Evolutionary conservation across 2,797 vertebrate species (phyloP).

Genomic region (Alca torda): DNA sequence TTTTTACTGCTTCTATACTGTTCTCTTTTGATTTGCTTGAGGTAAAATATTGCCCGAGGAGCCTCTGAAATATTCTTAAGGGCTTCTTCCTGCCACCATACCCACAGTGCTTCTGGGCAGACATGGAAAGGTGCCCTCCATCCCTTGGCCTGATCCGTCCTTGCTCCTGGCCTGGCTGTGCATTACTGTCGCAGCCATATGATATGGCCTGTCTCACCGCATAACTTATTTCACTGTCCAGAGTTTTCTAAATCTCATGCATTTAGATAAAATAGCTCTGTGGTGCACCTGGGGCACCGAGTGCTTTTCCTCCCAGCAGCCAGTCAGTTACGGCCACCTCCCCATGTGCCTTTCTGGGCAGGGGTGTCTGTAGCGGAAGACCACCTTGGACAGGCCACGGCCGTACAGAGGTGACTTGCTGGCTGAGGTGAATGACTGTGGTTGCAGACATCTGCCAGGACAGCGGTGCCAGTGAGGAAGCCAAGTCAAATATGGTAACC

Average conservation of each 20-base stretch:
- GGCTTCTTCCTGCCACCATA: fast-evolving
- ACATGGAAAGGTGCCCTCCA: neutral
- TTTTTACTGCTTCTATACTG: neutral
- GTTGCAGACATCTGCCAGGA: neutral
- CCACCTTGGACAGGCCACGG: neutral
- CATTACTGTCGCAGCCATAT: neutral
- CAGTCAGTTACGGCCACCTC: fast-evolving
- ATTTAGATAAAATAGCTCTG: neutral
- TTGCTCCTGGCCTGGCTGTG: neutral
- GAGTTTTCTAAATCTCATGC: neutral
- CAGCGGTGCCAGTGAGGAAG: neutral
- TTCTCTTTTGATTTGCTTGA: neutral
- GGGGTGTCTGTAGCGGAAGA: neutral
- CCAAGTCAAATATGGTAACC: neutral
- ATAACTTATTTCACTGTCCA: neutral
- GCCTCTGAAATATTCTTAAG: neutral
- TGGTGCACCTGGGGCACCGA: neutral
- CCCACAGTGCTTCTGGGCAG: neutral
- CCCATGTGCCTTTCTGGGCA: neutral
- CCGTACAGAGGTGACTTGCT: neutral
- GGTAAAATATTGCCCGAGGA: neutral
- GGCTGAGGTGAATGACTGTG: neutral
- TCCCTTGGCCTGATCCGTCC: neutral
- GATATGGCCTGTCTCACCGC: neutral
- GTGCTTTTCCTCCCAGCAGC: neutral